Evolutionary conservation across 2,797 vertebrate genomes (phyloP), one percentile per base, ranked within the genome.

Genomic region (Propithecus deckenii): DNA sequence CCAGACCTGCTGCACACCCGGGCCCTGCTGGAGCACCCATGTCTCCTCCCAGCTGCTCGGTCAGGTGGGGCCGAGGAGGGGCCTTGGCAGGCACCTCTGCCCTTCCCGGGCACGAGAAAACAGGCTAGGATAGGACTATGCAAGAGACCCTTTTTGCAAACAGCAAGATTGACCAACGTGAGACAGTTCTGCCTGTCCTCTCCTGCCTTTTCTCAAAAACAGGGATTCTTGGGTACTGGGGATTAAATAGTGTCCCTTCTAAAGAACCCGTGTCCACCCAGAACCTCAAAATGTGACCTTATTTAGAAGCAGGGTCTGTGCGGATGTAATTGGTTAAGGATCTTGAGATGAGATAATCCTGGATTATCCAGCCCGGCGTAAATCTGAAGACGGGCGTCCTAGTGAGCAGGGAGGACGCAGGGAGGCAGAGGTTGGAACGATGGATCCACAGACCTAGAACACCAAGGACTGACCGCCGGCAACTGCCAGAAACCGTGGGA

Each of bases 381-480:
- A 7, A 12, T 25, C 25, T 18, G 8, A 18, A 10, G 79, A 20
- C 57, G 13, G 23, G 76, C 5, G 6, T 61, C 11, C 50, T 41
- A 28, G 22, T 14, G 32, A 78, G 46, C 78, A 12, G 59, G 65
- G 12, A 10, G 28, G 41, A 48, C 15, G 1, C 3, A 8, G n/a
- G 22, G 25, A 57, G 23, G 23, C 41, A 59, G 71, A 35, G 28
- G 15, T 1, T 0, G 23, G 72, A 91, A 67, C 0, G n/a, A 5
- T 0, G 11, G 0, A 3, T 7, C 32, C 18, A 28, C 17, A 11
- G 25, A 43, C 10, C 2, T 7, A 57, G 50, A 38, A 41, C 1
- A 2, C 63, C 38, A 18, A n/a, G 35, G 10, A 20, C 18, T 4
- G 10, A 25, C 17, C 2, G 13, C 35, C 4, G 0, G 50, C 48